These are phyloP conservation scores for Aphelinus certus DNA, from an alignment of 1,140 invertebrate species.

Conservation along the genomic window DNA sequence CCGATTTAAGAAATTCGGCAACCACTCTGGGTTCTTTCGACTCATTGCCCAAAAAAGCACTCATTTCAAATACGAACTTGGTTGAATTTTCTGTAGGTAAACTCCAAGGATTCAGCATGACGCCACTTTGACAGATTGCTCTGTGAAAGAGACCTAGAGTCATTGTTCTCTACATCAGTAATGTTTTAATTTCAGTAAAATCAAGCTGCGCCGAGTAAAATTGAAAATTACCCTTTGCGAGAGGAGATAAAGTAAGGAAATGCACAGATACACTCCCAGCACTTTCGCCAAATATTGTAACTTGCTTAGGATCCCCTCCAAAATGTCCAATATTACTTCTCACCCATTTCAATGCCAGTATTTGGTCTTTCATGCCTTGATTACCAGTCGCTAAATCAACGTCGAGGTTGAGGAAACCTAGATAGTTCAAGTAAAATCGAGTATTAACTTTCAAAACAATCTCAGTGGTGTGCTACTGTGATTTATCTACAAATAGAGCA, in stretches of 20 bases:
- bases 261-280: slow-evolving; percentile 53
- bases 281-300: slow-evolving; percentile 63
- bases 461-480: no score
- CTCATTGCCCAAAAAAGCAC: no score
- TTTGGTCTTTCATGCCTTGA: slow-evolving; percentile 49
- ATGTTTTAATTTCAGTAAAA: background rate
- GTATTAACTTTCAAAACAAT: no score
- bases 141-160: background rate
- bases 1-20: no score
- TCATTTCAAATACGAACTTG: no score
- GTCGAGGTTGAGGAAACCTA: slow-evolving; percentile 50
- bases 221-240: background rate
- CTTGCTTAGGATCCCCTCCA: slow-evolving; percentile 62
- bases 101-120: background rate
- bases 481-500: no score
- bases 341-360: slow-evolving; percentile 65
- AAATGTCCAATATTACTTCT: slow-evolving; percentile 64
- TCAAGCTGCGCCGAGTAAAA: background rate
- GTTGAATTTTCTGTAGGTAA: no score
- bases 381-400: slow-evolving; percentile 48
- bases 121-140: background rate
- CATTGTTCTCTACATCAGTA: background rate
- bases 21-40: no score
- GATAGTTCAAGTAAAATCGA: no score
- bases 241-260: no score